Base-by-base conservation (phyloP, 2,113 vertebrate genomes). In the Cochlearius cochlearius region DNA sequence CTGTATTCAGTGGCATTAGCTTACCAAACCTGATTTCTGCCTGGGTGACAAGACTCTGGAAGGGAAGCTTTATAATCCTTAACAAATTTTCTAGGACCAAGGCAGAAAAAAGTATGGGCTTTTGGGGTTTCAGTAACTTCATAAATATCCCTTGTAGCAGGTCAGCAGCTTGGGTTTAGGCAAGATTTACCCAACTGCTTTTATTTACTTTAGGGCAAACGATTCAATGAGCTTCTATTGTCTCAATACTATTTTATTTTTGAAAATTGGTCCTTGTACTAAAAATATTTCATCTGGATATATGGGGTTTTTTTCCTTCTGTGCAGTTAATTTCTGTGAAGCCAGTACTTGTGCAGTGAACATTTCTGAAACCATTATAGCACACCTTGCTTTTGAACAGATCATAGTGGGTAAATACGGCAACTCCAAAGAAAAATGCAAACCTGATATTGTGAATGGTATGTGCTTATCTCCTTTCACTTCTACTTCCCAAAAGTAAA, bases 301-400 rank as follows among this genome's bases (percentile, higher is more conserved):
- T 34, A 25, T 29, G 47, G 19, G 19, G 15, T 29, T 25, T 38
- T 39, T 86, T 83, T 43, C 27, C 69, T 94, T 50, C 22, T 62
- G 58, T 83, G 36, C 66, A 98, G 97, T n/a, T 92, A 97, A 97
- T 93, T 98, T 98, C 89, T 98, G 95, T 97, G 88, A 88, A 66
- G 58, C 22, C 5, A 93, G 89, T 62, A 79, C 55, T 36, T 60
- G 17, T 16, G 14, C 14, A 38, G 34, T n/a, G 56, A 93, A 45
- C 26, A 22, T 36, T 67, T 91, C 76, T 85, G 85, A 72, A 86
- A 12, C 4, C 2, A 3, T 5, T 66, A 53, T 6, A 73, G 58
- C 69, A 38, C 2, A 0, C 8, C 68, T 96, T 45, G 95, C 75
- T 66, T 98, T 98, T 96, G 41, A 9, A 52, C 5, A 4, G 84